A percentile compares a stretch with the other conserved stretches of the same genome.
Evolutionary conservation across 1,140 invertebrate species (phyloP).

Genomic region (Cheumatopsyche charites): DNA sequence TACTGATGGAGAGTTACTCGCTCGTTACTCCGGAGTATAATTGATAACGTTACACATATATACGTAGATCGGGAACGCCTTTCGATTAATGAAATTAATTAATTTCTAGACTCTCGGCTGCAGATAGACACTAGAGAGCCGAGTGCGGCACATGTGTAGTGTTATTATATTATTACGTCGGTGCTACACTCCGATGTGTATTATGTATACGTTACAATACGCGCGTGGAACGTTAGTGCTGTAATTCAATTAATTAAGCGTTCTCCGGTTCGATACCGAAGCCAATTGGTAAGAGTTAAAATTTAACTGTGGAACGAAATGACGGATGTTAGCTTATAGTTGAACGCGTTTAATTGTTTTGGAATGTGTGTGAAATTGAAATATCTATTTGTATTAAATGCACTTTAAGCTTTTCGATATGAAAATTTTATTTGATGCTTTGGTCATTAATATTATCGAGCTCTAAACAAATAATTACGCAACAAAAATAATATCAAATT

Average conservation of each 20-base stretch:
- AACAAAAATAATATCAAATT: neutral
- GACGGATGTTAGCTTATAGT: neutral
- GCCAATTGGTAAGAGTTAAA: conserved; percentile 1
- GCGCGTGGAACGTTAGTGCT: neutral
- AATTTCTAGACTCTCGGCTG: conserved; percentile 10
- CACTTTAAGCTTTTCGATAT: neutral
- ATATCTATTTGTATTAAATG: neutral
- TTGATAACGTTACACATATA: conserved; percentile 20
- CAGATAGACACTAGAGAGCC: too few species aligned
- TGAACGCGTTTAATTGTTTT: conserved; percentile 6
- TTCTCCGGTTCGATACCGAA: neutral
- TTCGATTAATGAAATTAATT: conserved; percentile 41
- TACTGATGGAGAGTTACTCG: neutral
- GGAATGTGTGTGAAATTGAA: neutral
- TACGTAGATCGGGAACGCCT: conserved; percentile 19
- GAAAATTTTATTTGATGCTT: neutral
- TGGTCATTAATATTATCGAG: neutral
- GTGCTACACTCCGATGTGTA: neutral
- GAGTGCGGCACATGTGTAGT: neutral
- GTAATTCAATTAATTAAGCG: conserved; percentile 10
- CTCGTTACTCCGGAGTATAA: conserved; percentile 19
- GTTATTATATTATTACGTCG: neutral
- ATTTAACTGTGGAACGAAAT: neutral
- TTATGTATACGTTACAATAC: neutral
- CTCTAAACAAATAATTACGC: neutral